Evolutionary conservation across 2,797 vertebrate species (phyloP).

Genomic region (Notamacropus eugenii): DNA sequence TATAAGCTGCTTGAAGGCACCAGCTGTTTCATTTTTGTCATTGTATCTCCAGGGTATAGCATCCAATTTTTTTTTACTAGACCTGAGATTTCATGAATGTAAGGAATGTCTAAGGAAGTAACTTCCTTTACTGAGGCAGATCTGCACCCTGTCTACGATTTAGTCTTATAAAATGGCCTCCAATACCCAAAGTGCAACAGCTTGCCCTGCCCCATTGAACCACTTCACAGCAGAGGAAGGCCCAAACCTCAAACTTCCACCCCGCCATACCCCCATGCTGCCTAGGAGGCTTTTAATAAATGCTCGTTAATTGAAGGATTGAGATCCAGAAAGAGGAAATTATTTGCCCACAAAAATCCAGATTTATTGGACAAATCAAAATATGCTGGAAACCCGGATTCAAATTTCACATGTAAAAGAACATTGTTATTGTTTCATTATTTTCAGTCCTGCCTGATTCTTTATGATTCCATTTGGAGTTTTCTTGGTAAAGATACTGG

Average conservation of each 20-base stretch:
- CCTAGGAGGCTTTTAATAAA: neutral
- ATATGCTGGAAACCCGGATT: slow-evolving; percentile 3
- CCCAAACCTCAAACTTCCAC: neutral
- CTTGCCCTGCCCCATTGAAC: neutral
- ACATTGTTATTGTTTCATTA: neutral
- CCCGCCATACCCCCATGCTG: neutral
- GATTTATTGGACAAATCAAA: neutral
- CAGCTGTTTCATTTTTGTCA: neutral
- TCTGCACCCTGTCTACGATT: neutral
- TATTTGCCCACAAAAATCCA: neutral
- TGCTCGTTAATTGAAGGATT: neutral
- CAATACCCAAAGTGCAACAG: neutral
- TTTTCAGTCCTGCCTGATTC: neutral
- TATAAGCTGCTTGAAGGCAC: neutral
- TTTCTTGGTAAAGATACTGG: neutral
- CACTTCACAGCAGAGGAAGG: neutral
- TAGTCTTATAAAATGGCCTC: neutral
- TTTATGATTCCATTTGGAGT: neutral
- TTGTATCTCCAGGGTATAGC: neutral
- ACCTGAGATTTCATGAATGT: neutral
- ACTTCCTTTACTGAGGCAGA: neutral
- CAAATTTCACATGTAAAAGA: slow-evolving; percentile 7
- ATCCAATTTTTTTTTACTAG: neutral
- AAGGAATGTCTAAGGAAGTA: neutral
- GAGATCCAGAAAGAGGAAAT: neutral